phyloP scores from a whole-genome alignment of 2,888 invertebrate genomes.

The Caenorhabditis sp. region DNA sequence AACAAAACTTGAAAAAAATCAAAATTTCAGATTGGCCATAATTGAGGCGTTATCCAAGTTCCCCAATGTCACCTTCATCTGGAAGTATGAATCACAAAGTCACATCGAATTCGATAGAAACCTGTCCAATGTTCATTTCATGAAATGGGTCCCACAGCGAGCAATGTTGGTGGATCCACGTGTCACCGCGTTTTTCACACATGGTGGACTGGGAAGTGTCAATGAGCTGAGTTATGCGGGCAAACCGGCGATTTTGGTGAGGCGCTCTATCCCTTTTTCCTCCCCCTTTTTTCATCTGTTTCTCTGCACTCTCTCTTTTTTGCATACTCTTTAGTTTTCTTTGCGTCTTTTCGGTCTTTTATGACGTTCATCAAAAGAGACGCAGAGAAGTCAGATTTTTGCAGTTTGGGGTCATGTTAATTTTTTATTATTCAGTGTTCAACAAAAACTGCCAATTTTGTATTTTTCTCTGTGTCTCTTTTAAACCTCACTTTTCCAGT shows the following conservation, averaged over 20 bases:
- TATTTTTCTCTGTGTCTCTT: not conserved
- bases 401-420: too few relatives aligned
- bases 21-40: not conserved
- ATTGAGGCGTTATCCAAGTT: constrained; percentile 9
- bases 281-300: too few relatives aligned
- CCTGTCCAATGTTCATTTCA: constrained; percentile 19
- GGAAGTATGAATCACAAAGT: constrained; percentile 28
- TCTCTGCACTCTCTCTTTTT: too few relatives aligned
- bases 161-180: constrained; percentile 1
- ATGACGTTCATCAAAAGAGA: too few relatives aligned
- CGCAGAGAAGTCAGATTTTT: too few relatives aligned
- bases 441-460: too few relatives aligned
- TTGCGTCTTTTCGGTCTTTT: too few relatives aligned
- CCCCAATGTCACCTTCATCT: constrained; percentile 25
- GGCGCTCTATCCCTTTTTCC: too few relatives aligned
- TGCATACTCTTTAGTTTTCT: too few relatives aligned
- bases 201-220: constrained; percentile 32
- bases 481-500: not conserved
- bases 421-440: too few relatives aligned
- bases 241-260: constrained; percentile 16
- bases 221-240: constrained; percentile 32
- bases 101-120: not conserved
- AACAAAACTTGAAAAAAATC: not conserved
- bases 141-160: constrained; percentile 8
- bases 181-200: constrained; percentile 29